phyloP scores from a whole-genome alignment of 2,888 invertebrate species.

The Drosophila affinis region DNA sequence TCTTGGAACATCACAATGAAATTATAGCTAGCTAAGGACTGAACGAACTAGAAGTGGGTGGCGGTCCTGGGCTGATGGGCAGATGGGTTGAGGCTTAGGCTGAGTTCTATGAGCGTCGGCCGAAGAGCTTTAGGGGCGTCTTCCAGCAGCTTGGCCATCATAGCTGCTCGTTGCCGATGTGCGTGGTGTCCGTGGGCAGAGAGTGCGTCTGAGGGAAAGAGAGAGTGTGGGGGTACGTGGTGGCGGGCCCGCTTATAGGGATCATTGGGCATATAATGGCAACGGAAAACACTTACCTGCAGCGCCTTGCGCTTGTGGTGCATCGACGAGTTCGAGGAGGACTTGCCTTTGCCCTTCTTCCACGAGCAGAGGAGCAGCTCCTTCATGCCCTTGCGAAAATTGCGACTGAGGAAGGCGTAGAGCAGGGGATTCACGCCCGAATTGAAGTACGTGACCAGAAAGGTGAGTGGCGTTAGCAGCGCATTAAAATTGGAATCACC shows the following conservation, averaged over 20 bases:
- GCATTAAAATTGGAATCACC: constrained; percentile 90
- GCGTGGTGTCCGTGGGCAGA: constrained; percentile 83
- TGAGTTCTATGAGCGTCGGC: constrained; percentile 63
- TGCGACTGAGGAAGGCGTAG: constrained; percentile 93
- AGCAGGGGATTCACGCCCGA: constrained; percentile 95
- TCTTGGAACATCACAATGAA: constrained; percentile 63
- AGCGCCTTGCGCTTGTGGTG: constrained; percentile 82
- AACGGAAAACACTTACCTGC: constrained; percentile 76
- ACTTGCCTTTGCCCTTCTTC: constrained; percentile 83
- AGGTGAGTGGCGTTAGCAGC: constrained; percentile 92
- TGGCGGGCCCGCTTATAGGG: neutral
- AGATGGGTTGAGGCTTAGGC: constrained; percentile 15
- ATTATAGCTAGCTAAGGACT: constrained; percentile 36
- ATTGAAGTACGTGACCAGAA: constrained; percentile 94
- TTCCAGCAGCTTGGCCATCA: constrained; percentile 79
- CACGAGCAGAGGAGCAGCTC: constrained; percentile 89
- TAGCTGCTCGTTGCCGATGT: constrained; percentile 83
- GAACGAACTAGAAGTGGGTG: constrained; percentile 21
- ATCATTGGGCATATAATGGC: constrained; percentile 1
- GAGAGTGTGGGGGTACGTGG: neutral
- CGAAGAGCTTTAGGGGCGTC: constrained; percentile 63
- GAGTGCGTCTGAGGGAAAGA: constrained; percentile 80
- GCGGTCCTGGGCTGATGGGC: constrained; percentile 7
- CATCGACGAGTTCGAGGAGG: constrained; percentile 82
- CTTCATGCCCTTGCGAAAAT: constrained; percentile 93